phyloP scores from a whole-genome alignment of 2,888 invertebrate genomes.

The Dicycla oo region DNA sequence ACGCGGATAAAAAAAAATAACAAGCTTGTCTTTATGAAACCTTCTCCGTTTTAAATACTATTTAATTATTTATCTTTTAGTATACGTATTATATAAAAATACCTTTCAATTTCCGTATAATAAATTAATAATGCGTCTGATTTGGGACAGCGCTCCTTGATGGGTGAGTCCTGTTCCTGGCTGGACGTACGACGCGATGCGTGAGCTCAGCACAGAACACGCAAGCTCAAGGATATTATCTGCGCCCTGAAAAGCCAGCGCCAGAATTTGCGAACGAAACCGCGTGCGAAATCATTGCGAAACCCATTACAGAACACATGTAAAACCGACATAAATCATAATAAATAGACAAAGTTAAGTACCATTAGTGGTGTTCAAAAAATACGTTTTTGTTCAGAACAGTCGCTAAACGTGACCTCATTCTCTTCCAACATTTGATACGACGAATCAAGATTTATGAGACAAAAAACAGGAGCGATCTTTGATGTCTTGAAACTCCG shows the following conservation, averaged over 20 bases:
- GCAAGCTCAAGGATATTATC: too few relatives aligned
- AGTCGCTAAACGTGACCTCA: conserved; percentile 71
- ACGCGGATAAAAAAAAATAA: too few relatives aligned
- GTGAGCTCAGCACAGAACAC: too few relatives aligned
- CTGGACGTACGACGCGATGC: too few relatives aligned
- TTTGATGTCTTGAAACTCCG: conserved; percentile 58
- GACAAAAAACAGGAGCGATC: conserved; percentile 55
- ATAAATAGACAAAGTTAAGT: conserved; percentile 54
- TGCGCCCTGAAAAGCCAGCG: not conserved
- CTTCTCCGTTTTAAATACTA: too few relatives aligned
- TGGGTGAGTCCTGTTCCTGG: too few relatives aligned
- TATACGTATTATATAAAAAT: too few relatives aligned
- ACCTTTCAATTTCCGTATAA: too few relatives aligned
- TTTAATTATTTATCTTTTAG: too few relatives aligned
- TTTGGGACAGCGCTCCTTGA: too few relatives aligned
- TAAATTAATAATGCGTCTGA: too few relatives aligned
- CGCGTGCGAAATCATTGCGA: conserved; percentile 8
- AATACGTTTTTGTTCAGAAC: conserved; percentile 63
- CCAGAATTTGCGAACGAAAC: not conserved
- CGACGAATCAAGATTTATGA: conserved; percentile 61
- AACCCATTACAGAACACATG: conserved; percentile 38
- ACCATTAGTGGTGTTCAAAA: conserved; percentile 65
- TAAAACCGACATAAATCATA: conserved; percentile 54
- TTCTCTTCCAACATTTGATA: conserved; percentile 54
- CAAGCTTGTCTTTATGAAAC: too few relatives aligned